Conservation (phyloP, 2,113 vertebrate species). For the Capreolus pygargus region DNA sequence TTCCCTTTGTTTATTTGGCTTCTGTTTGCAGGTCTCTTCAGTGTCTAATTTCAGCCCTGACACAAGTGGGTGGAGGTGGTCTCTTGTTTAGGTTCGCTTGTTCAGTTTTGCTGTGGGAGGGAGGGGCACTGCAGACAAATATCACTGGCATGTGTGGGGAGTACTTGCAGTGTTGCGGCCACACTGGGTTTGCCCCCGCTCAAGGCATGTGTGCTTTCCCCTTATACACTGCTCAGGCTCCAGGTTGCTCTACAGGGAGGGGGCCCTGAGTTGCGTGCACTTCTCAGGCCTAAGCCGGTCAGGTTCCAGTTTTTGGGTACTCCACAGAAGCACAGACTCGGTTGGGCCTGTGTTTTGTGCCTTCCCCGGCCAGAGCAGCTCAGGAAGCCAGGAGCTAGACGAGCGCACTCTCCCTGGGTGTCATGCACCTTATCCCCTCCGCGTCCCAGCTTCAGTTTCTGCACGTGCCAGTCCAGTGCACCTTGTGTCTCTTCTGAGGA, state of each 20-base stretch:
- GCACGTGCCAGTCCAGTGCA: too few relatives aligned
- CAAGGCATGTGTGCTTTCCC: fast-evolving
- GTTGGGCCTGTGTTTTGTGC: neutral
- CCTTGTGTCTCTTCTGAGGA: neutral
- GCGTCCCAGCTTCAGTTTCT: neutral
- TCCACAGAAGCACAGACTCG: neutral
- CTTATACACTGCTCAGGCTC: neutral
- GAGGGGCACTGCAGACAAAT: neutral
- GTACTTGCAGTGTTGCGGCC: neutral
- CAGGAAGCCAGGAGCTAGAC: neutral
- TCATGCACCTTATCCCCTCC: neutral
- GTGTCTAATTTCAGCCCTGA: neutral
- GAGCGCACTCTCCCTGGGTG: neutral
- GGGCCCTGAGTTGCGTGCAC: neutral
- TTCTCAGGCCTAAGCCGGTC: neutral
- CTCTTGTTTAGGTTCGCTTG: neutral
- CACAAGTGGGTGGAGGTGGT: neutral
- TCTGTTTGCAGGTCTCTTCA: neutral
- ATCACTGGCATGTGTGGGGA: neutral
- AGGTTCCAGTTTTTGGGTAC: neutral
- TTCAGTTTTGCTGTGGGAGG: neutral
- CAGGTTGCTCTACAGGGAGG: neutral
- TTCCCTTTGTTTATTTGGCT: neutral
- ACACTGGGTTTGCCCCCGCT: neutral
- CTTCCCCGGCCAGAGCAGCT: fast-evolving